These are phyloP conservation scores for Aplodontia rufa DNA, from an alignment of 2,113 vertebrate species.

Conservation along the genomic window DNA sequence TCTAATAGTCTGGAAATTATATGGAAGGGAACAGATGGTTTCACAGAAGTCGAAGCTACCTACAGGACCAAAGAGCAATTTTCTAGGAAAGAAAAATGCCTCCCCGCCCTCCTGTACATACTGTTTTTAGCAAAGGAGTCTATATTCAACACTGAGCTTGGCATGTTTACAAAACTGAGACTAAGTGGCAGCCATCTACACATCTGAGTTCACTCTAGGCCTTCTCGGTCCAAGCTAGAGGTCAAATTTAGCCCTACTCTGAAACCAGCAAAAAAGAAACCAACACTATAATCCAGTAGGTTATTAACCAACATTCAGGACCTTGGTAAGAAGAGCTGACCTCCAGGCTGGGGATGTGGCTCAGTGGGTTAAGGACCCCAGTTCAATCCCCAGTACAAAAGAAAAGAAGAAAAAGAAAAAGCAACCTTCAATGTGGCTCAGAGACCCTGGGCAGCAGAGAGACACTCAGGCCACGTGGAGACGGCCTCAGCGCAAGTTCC, in stretches of 20 bases:
- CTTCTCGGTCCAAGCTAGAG: conserved; percentile 36
- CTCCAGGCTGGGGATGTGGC: too few relatives aligned
- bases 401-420: too few relatives aligned
- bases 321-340: background rate
- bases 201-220: background rate
- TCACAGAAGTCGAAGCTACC: conserved; percentile 34
- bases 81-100: conserved; percentile 63
- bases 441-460: background rate
- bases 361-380: too few relatives aligned
- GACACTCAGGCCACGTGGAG: background rate
- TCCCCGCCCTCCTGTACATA: background rate
- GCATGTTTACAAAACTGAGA: background rate
- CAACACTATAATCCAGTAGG: background rate
- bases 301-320: background rate
- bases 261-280: background rate
- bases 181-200: background rate
- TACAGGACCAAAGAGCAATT: conserved; percentile 56
- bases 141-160: conserved; percentile 6
- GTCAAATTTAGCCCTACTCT: background rate
- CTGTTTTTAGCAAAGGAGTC: conserved; percentile 44
- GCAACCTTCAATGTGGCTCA: background rate
- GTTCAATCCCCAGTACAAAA: too few relatives aligned
- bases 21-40: conserved; percentile 55
- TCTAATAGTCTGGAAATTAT: conserved; percentile 69
- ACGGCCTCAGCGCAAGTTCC: background rate